Conservation (phyloP, 92 coral and sea anemone species). For the Galaxea fascicularis region DNA sequence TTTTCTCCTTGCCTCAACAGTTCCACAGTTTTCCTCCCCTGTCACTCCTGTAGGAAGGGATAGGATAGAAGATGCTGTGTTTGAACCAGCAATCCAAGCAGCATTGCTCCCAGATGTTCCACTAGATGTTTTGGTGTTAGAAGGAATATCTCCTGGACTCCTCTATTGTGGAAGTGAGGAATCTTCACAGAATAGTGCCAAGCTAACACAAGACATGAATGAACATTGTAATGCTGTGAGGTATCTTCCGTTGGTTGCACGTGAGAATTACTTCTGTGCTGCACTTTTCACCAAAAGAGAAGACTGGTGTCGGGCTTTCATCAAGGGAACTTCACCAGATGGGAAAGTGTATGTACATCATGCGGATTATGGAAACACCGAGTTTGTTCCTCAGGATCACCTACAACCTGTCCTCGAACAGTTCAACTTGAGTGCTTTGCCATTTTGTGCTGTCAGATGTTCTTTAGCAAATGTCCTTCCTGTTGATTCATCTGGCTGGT, state of each 20-base stretch:
- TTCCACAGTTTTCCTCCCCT: constrained; percentile 67
- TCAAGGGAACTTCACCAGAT: constrained; percentile 54
- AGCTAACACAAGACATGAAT: constrained; percentile 54
- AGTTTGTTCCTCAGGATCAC: constrained; percentile 46
- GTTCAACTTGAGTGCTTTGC: constrained; percentile 52
- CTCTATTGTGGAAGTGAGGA: constrained; percentile 61
- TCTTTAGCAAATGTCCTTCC: constrained; percentile 70
- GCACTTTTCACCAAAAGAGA: constrained; percentile 59
- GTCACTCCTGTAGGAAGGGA: constrained; percentile 30
- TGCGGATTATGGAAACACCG: constrained; percentile 89
- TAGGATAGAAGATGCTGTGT: constrained; percentile 27
- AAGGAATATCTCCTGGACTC: constrained; percentile 66
- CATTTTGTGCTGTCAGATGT: constrained; percentile 80
- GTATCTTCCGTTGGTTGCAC: constrained; percentile 47
- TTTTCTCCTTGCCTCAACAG: constrained; percentile 52
- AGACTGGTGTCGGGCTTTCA: constrained; percentile 81
- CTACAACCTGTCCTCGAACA: constrained; percentile 74
- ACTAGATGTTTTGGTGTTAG: constrained; percentile 67
- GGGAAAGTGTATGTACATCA: constrained; percentile 59
- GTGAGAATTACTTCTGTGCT: constrained; percentile 65
- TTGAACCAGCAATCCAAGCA: constrained; percentile 63
- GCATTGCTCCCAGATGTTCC: constrained; percentile 10
- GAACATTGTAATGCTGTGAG: constrained; percentile 53
- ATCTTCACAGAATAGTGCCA: constrained; percentile 15
- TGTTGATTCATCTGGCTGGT: constrained; percentile 64